phyloP scores from a whole-genome alignment of 2,797 vertebrate species.

The Margarornis squamiger region DNA sequence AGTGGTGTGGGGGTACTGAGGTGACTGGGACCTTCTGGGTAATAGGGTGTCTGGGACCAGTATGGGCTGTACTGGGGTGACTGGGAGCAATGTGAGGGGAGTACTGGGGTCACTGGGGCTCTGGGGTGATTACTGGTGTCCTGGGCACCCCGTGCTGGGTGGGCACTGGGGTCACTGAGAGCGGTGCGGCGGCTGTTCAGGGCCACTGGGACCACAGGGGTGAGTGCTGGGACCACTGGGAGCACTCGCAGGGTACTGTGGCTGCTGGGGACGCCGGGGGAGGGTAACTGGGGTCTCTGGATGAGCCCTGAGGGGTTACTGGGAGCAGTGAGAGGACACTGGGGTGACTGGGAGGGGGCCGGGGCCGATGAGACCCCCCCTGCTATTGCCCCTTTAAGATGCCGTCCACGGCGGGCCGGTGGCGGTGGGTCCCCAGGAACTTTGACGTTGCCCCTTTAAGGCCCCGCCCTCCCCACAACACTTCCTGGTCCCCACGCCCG shows the following conservation, averaged over 20 bases:
- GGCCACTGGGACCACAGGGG: not conserved
- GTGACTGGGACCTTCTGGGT: not conserved
- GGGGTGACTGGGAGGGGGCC: not conserved
- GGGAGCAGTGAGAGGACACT: not conserved
- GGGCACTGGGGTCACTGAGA: not conserved
- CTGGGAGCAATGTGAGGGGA: too few relatives aligned
- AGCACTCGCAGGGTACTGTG: too few relatives aligned
- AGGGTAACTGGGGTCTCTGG: not conserved
- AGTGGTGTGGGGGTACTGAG: not conserved
- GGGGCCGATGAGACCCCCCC: too few relatives aligned
- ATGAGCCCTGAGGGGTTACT: not conserved
- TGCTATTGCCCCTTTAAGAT: not conserved
- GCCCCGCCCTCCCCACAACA: not conserved
- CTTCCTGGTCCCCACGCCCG: not conserved
- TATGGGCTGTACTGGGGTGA: too few relatives aligned
- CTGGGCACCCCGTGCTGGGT: not conserved
- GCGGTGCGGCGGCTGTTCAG: not conserved
- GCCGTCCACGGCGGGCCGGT: not conserved
- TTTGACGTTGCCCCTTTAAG: not conserved
- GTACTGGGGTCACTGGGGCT: not conserved
- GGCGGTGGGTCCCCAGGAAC: fast-evolving
- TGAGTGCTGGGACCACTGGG: not conserved
- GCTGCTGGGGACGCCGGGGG: not conserved
- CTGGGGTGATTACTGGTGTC: not conserved
- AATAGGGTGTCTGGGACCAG: not conserved